These are phyloP conservation scores for Drosophila watanabei DNA, from an alignment of 1,140 invertebrate genomes.

Conservation along the genomic window DNA sequence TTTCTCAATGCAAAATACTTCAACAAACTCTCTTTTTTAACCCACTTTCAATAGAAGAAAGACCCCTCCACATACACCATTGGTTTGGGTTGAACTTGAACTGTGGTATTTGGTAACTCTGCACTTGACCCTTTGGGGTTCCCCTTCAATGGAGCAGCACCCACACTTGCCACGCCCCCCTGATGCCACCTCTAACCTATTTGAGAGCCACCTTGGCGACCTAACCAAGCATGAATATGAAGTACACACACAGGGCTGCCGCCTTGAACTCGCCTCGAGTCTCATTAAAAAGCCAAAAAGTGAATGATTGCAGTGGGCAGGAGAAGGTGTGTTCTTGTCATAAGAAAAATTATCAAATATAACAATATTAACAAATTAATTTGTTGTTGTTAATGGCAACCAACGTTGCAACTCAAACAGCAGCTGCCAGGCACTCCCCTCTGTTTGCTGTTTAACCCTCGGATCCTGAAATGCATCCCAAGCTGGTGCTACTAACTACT, in stretches of 20 bases:
- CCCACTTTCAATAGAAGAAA: neutral
- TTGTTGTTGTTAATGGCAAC: constrained; percentile 25
- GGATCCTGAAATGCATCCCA: constrained; percentile 41
- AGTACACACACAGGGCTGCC: constrained; percentile 10
- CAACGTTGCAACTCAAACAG: constrained; percentile 29
- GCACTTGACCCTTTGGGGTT: constrained; percentile 46
- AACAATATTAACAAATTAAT: constrained; percentile 40
- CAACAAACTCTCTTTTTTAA: neutral
- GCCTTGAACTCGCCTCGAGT: constrained; percentile 20
- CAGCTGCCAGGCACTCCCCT: constrained; percentile 31
- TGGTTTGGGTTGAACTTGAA: constrained; percentile 20
- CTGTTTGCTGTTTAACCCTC: constrained; percentile 17
- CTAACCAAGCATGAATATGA: constrained; percentile 48
- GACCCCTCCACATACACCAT: neutral
- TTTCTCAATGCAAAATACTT: neutral
- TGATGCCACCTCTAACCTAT: constrained; percentile 3
- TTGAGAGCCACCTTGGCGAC: constrained; percentile 22
- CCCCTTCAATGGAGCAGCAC: constrained; percentile 50
- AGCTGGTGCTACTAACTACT: neutral
- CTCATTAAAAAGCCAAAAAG: constrained; percentile 34
- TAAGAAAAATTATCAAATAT: constrained; percentile 17
- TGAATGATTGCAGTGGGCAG: constrained; percentile 8
- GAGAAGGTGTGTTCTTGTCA: constrained; percentile 4
- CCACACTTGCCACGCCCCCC: constrained; percentile 29
- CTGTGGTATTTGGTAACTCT: neutral